Evolutionary conservation across 2,113 vertebrate species (phyloP).

Genomic region (Solea senegalensis): DNA sequence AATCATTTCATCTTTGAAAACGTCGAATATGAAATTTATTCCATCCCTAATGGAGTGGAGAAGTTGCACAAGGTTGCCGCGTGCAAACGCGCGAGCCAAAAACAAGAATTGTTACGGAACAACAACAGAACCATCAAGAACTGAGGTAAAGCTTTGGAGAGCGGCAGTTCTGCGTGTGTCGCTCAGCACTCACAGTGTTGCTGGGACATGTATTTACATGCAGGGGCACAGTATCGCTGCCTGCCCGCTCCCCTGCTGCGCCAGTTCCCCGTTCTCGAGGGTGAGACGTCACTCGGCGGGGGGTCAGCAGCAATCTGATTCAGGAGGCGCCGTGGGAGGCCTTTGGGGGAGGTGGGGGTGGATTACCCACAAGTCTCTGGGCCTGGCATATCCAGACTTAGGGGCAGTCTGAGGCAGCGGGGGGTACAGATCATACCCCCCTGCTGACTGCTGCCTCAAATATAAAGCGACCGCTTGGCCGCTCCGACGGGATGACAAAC

Average conservation of each 20-base stretch:
- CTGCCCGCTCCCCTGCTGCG: slow-evolving; percentile 49
- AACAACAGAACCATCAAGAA: slow-evolving; percentile 3
- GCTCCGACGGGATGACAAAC: slow-evolving; percentile 59
- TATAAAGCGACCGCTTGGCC: slow-evolving; percentile 57
- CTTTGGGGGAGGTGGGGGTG: slow-evolving; percentile 19
- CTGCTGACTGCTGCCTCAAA: slow-evolving; percentile 61
- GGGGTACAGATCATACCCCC: slow-evolving; percentile 47
- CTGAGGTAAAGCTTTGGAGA: slow-evolving; percentile 21
- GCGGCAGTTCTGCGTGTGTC: slow-evolving; percentile 14
- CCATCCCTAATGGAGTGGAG: background rate
- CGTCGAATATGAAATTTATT: slow-evolving; percentile 30
- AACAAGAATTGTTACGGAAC: slow-evolving; percentile 3
- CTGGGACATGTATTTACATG: slow-evolving; percentile 63
- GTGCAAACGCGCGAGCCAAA: slow-evolving; percentile 10
- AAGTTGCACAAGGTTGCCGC: slow-evolving; percentile 1
- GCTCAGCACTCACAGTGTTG: slow-evolving; percentile 15
- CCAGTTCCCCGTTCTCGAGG: slow-evolving; percentile 48
- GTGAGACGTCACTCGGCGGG: slow-evolving; percentile 72
- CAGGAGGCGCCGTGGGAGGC: slow-evolving; percentile 61
- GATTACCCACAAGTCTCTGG: slow-evolving; percentile 70
- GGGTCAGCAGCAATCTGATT: slow-evolving; percentile 71
- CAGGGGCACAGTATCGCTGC: slow-evolving; percentile 52
- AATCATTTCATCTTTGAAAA: slow-evolving; percentile 51
- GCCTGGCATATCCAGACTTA: slow-evolving; percentile 65
- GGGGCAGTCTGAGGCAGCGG: slow-evolving; percentile 57